These are phyloP conservation scores for Celastrina argiolus DNA, from an alignment of 2,888 invertebrate genomes.

Conservation along the genomic window DNA sequence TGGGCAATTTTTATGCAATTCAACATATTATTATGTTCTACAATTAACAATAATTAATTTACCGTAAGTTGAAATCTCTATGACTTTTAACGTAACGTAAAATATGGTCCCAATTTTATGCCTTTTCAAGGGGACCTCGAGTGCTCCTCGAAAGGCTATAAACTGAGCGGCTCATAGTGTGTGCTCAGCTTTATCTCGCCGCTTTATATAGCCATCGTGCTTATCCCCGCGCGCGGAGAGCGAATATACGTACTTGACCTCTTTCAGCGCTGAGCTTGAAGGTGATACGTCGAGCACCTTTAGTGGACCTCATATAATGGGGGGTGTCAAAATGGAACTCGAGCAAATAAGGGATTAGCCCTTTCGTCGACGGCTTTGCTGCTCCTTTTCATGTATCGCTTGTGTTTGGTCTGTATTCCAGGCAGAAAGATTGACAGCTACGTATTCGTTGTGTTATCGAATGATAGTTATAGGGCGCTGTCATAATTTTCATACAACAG, in stretches of 20 bases:
- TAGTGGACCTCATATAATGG: neutral
- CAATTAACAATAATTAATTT: no score
- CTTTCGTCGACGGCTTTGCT: neutral
- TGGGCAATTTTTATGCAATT: no score
- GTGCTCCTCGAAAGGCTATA: neutral
- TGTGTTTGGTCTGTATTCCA: no score
- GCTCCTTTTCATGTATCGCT: neutral
- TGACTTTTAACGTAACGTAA: no score
- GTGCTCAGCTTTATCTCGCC: neutral
- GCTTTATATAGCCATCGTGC: conserved; percentile 20
- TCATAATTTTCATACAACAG: no score
- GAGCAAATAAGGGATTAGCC: conserved; percentile 1
- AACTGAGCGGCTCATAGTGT: neutral
- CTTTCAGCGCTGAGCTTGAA: conserved; percentile 10
- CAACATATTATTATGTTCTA: no score
- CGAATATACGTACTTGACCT: conserved; percentile 19
- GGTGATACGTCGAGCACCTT: conserved; percentile 13
- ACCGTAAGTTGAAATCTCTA: no score
- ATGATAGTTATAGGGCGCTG: no score
- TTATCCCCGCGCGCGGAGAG: neutral
- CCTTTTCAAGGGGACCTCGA: neutral
- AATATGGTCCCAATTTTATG: neutral
- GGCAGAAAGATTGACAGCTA: no score
- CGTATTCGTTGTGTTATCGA: no score
- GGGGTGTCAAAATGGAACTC: neutral